phyloP scores from a whole-genome alignment of 2,888 invertebrate species.

The Drosophila birchii region DNA sequence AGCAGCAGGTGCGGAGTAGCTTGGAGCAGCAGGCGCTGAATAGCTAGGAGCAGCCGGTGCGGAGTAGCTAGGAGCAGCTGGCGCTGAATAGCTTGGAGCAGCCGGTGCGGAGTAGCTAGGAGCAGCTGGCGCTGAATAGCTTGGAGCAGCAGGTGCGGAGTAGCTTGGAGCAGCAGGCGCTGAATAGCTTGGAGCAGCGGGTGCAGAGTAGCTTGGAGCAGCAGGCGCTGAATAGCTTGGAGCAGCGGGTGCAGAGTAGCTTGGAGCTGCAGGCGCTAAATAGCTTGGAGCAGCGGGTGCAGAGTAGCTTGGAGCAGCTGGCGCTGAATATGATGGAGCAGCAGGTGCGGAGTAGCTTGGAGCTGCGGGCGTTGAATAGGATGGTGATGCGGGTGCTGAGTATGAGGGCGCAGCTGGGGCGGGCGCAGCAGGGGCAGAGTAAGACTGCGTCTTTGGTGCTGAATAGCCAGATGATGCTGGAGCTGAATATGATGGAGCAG shows the following conservation, averaged over 20 bases:
- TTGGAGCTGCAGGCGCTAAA: conserved; percentile 28
- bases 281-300: conserved; percentile 8
- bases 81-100: conserved; percentile 37
- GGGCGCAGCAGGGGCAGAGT: conserved; percentile 33
- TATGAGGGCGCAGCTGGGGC: no score
- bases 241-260: not conserved
- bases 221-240: conserved; percentile 28
- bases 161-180: conserved; percentile 6
- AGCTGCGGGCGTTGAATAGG: conserved; percentile 26
- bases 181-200: conserved; percentile 1
- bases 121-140: conserved; percentile 30
- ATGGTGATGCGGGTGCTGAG: conserved; percentile 8
- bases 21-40: no score
- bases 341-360: conserved; percentile 36
- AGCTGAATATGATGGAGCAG: conserved; percentile 32
- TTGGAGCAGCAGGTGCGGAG: conserved; percentile 11
- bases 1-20: no score
- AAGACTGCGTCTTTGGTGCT: conserved; percentile 7
- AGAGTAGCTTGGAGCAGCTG: conserved; percentile 11
- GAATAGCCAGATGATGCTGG: conserved; percentile 11
- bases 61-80: conserved; percentile 17
- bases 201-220: conserved; percentile 18
- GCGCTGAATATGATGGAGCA: conserved; percentile 17
- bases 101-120: conserved; percentile 26
- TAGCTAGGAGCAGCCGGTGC: conserved; percentile 14